phyloP scores from a whole-genome alignment of 2,888 invertebrate species.

The Drosophila differens region DNA sequence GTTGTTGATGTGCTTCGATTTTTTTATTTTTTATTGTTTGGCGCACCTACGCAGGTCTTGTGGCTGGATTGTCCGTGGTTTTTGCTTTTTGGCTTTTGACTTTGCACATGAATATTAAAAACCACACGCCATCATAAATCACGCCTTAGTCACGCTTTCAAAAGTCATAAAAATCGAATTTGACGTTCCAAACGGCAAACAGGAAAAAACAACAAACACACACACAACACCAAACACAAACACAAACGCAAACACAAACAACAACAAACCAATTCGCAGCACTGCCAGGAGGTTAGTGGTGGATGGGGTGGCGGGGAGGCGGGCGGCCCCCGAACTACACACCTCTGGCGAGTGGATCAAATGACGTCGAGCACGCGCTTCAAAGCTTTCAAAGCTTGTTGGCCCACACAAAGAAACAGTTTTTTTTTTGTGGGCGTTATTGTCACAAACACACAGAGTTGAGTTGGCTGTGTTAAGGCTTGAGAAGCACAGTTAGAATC shows the following conservation, averaged over 20 bases:
- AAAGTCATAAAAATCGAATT: slow-evolving; percentile 85
- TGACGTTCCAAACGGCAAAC: slow-evolving; percentile 74
- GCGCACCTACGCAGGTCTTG: slow-evolving; percentile 78
- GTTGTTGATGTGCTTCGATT: slow-evolving; percentile 41
- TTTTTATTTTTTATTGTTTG: slow-evolving; percentile 72
- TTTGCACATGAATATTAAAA: slow-evolving; percentile 84
- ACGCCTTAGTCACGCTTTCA: slow-evolving; percentile 85
- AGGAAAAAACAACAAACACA: slow-evolving; percentile 17
- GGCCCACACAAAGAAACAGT: slow-evolving; percentile 16
- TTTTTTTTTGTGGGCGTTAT: slow-evolving; percentile 44
- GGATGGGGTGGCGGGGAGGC: not conserved
- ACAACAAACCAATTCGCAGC: slow-evolving; percentile 48
- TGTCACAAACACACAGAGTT: slow-evolving; percentile 25
- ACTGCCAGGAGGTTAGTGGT: not conserved
- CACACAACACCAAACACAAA: slow-evolving; percentile 35
- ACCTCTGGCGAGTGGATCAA: slow-evolving; percentile 29
- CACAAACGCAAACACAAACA: slow-evolving; percentile 31
- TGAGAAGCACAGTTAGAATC: slow-evolving; percentile 25
- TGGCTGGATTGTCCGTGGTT: slow-evolving; percentile 24
- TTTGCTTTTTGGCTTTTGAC: slow-evolving; percentile 58
- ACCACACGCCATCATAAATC: slow-evolving; percentile 86
- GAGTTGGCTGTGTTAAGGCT: slow-evolving; percentile 5
- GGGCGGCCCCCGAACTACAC: slow-evolving; percentile 13
- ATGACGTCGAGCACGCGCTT: slow-evolving; percentile 52
- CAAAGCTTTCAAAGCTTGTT: slow-evolving; percentile 17